Base-by-base conservation (phyloP, 2,888 invertebrate species). In the Periphyllus acericola region DNA sequence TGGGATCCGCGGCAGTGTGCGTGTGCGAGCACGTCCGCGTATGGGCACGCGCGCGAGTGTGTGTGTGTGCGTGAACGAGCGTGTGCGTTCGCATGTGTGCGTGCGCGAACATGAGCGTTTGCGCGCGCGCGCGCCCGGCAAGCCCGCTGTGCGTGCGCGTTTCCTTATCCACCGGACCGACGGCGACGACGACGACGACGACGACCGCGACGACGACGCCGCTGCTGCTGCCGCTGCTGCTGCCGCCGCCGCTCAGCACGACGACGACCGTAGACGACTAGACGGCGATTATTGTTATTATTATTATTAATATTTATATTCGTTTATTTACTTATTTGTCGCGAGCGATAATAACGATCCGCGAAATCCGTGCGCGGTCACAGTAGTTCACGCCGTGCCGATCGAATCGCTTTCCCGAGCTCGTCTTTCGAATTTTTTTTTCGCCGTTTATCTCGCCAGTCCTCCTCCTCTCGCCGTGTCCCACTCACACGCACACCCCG, bases 271-370 rank as follows among this genome's bases (percentile, higher is more conserved):
- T 36, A 68, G 66, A 80, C 80, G 36, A 80, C 66, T 60, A 36
- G 80, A 80, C 80, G 80, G 80, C 80, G 40, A 80, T 80, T 80
- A 29, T 80, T 66, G 29, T 40, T 80, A 80, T 80, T 68, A 80
- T 80, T 60, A 60, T 66, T 66, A 66, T 66, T 80, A 66, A 40
- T 40, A 9, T 66, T 40, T 66, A 40, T 80, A 80, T 66, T n/a
- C n/a, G n/a, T n/a, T 66, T 66, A 68, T 80, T 66, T 36, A 29
- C 36, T 29, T 14, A 17, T 29, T 71, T 1, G 14, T 11, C 1
- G 46, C 46, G 80, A 36, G 60, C n/a, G n/a, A n/a, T n/a, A n/a
- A 66, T 80, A 80, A 80, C 55, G 71, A 71, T 71, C 71, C 71
- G 71, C 32, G 14, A 17, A 29, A 60, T 32, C 29, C 71, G 29